Percentiles rank a stretch among this genome's conserved stretches.
Conservation (phyloP, 2,113 vertebrate species). For the Pterophyllum scalare region DNA sequence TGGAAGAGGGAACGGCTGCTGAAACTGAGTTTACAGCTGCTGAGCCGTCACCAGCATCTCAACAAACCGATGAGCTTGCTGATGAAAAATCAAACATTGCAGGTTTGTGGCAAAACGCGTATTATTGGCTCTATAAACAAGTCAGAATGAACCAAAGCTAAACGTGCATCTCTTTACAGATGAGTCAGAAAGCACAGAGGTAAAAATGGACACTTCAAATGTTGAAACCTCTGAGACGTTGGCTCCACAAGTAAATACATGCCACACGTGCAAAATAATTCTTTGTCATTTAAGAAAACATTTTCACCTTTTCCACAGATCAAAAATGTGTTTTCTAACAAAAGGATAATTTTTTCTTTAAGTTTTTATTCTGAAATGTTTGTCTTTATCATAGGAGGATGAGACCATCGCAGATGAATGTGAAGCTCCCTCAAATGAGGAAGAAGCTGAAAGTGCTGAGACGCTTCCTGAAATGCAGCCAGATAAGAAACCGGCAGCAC, state of each 20-base stretch:
- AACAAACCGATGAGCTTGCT: background rate
- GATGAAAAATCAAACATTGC: constrained; percentile 1
- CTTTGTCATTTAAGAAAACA: background rate
- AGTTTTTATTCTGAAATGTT: background rate
- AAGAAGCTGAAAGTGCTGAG: constrained; percentile 13
- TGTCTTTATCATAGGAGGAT: constrained; percentile 26
- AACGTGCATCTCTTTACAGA: constrained; percentile 23
- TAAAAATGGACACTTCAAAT: background rate
- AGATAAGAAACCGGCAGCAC: background rate
- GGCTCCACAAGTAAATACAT: constrained; percentile 54
- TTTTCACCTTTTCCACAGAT: background rate
- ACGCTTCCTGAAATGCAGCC: constrained; percentile 1
- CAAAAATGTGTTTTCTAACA: no score
- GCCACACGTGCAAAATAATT: background rate
- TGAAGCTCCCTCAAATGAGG: constrained; percentile 16
- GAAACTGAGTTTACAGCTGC: background rate
- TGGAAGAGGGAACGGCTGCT: background rate
- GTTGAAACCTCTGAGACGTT: background rate
- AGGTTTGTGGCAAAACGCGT: constrained; percentile 44
- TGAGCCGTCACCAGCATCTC: background rate
- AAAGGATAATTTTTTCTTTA: background rate
- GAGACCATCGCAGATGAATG: background rate
- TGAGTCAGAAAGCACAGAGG: constrained; percentile 7
- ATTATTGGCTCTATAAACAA: background rate
- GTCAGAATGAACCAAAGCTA: background rate